These are phyloP conservation scores for Copidosoma aretas DNA, from an alignment of 2,888 invertebrate genomes.

Conservation along the genomic window DNA sequence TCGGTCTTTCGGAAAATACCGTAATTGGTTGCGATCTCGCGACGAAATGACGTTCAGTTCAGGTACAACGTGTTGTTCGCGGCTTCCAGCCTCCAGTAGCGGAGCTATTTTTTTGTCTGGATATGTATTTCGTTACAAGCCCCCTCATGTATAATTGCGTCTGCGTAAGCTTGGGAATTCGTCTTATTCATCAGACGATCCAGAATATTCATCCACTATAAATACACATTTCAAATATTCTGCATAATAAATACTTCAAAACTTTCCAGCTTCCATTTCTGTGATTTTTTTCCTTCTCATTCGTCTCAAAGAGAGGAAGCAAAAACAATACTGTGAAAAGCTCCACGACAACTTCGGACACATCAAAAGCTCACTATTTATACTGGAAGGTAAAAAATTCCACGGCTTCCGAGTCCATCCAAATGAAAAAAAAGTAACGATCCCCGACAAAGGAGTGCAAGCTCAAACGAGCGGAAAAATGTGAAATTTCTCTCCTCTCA, in stretches of 20 bases:
- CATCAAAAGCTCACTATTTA: constrained; percentile 17
- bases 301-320: background rate
- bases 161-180: too few species aligned
- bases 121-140: too few species aligned
- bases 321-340: background rate
- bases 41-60: constrained; percentile 48
- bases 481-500: background rate
- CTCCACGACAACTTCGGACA: background rate
- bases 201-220: too few species aligned
- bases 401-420: background rate
- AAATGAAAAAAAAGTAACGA: constrained; percentile 5
- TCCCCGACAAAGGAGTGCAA: background rate
- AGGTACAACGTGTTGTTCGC: background rate
- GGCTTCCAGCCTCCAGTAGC: background rate
- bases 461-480: too few species aligned
- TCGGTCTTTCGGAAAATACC: constrained; percentile 59
- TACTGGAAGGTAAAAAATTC: background rate
- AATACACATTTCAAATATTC: too few species aligned
- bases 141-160: too few species aligned
- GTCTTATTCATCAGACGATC: too few species aligned
- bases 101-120: background rate
- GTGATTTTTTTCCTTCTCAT: background rate
- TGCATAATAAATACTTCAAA: too few species aligned
- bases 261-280: too few species aligned
- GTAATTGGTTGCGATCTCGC: constrained; percentile 56